phyloP scores from a whole-genome alignment of 1,140 invertebrate species.

The Copidosoma floridanum region DNA sequence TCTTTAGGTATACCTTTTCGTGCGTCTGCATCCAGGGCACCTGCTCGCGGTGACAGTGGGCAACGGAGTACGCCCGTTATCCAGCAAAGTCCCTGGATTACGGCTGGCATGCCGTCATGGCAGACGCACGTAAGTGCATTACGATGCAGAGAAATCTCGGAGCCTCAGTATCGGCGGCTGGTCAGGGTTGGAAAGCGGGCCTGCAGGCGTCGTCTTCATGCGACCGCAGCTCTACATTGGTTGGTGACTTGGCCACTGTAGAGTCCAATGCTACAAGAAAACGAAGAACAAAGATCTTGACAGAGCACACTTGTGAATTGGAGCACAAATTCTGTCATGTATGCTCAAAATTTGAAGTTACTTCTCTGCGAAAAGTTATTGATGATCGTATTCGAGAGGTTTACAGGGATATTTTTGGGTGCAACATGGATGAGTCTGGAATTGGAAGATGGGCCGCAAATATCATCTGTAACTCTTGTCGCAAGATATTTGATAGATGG shows the following conservation, averaged over 20 bases:
- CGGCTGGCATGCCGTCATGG: too few relatives aligned
- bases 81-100: too few relatives aligned
- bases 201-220: too few relatives aligned
- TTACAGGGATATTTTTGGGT: not conserved
- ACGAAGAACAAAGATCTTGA: not conserved
- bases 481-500: not conserved
- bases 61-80: too few relatives aligned
- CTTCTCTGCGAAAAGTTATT: not conserved
- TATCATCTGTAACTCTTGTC: not conserved
- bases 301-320: not conserved
- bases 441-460: not conserved
- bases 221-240: too few relatives aligned
- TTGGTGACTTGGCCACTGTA: conserved; percentile 7
- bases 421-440: not conserved
- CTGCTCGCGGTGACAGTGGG: too few relatives aligned
- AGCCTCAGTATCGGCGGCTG: too few relatives aligned
- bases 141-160: too few relatives aligned
- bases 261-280: conserved; percentile 10
- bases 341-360: not conserved
- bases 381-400: not conserved
- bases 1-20: too few relatives aligned
- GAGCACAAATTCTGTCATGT: not conserved
- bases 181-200: too few relatives aligned
- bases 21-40: too few relatives aligned
- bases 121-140: too few relatives aligned